Evolutionary conservation across 2,113 vertebrate species (phyloP), one percentile per base, ranked within the genome.

Genomic region (Coreoperca whiteheadi): DNA sequence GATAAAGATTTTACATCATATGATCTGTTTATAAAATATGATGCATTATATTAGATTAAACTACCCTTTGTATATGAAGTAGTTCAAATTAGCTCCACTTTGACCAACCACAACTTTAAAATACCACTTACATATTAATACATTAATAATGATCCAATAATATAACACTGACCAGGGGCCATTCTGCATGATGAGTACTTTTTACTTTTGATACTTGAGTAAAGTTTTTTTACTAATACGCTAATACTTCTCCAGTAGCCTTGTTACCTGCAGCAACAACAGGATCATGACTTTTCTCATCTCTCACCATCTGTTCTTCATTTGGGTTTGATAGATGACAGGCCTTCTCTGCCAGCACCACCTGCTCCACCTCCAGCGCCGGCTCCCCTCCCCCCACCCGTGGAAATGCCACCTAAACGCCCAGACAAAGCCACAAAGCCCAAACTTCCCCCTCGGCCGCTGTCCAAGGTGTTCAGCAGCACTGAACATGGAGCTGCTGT

Each of bases 401-500:
- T 23, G 9, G 78, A 83, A 1, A 76, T 21, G n/a, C 53, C 81
- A n/a, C 90, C 90, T 2, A 94, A 92, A 77, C 81, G 87, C 0
- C 82, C 88, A 0, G 87, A 91, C 74, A 84, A 82, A 74, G 3
- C 81, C 6, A 87, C 90, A 11, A 95, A 96, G 74, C 93, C 93
- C 53, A 93, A 85, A 69, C 84, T 92, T 5, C 93, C 94, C 11
- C 89, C 90, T 4, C 91, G 91, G 41, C 94, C 95, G 5, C 79
- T 90, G 54, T 89, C 82, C 56, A 95, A 83, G 53, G 88, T 89
- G 77, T 96, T 96, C 88, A 95, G 79, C 43, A 94, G 95, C 82
- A 80, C 53, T 4, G 89, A 91, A 1, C 95, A 96, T 4, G 93
- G 95, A 34, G 43, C 85, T 1, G 83, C 78, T 54, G 91, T 96